Evolutionary conservation across 2,797 vertebrate species (phyloP), one percentile per base, ranked within the genome.

Genomic region (Garrulus glandarius): DNA sequence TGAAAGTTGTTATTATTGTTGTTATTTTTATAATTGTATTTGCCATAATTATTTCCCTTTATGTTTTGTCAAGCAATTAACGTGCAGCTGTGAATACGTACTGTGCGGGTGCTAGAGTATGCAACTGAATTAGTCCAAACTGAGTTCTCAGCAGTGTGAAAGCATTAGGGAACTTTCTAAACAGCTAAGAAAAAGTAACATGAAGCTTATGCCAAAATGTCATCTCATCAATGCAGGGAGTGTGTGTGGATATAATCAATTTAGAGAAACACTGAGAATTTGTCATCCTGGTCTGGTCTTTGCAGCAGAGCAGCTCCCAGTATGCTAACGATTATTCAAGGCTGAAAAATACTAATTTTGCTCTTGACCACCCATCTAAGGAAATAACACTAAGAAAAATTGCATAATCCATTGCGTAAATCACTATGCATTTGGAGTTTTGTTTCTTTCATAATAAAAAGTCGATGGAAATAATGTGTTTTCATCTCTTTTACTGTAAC

Each of bases 1-100:
- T 78, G 39, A 39, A 78, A 71, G 24, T 74, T 64, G 9, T 15
- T 81, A 2, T 55, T 60, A 14, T 56, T 89, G 27, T 69, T 91
- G 23, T 69, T 87, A 13, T 89, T 93, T 32, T 53, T 90, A 13
- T 69, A 34, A 49, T 55, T 32, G 11, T 80, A 46, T 71, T 81
- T 87, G 23, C 56, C 15, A 23, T 70, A 60, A 71, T 84, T 88
- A 65, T 72, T 93, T 89, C 15, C 50, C 61, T 59, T 92, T 76
- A 3, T 67, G 30, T 72, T 84, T 93, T 92, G 59, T 95, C 34
- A 67, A 21, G 24, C 59, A 67, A 14, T 87, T 93, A 67, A 34
- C 0, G 0, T 65, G 39, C 92, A 76, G 43, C 87, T 95, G 70
- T 44, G 79, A 78, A 24, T 71, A 18, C 0, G 0, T 22, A 19